Conservation (phyloP, 2,888 invertebrate genomes). For the Caenorhabditis japonica region DNA sequence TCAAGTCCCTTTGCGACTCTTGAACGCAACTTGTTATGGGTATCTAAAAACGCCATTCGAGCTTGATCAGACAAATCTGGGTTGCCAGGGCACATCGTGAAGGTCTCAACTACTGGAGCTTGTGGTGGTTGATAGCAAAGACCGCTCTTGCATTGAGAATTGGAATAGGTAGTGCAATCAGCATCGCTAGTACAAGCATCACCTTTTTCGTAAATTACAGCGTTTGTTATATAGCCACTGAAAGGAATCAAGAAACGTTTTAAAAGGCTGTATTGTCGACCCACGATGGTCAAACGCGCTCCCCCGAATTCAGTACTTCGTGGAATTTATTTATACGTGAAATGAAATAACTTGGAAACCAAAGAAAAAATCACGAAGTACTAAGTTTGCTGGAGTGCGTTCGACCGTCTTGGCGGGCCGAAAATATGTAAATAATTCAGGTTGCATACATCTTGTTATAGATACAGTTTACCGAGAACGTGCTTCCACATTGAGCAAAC, state of each 20-base stretch:
- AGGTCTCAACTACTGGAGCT: slow-evolving; percentile 36
- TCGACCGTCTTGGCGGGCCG: neutral
- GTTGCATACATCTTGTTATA: slow-evolving; percentile 36
- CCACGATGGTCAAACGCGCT: too few species aligned
- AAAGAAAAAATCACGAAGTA: too few species aligned
- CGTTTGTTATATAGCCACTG: slow-evolving; percentile 53
- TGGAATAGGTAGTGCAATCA: slow-evolving; percentile 46
- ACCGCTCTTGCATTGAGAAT: slow-evolving; percentile 48
- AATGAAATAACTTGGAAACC: too few species aligned
- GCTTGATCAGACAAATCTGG: slow-evolving; percentile 41
- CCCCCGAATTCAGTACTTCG: too few species aligned
- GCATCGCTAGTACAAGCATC: slow-evolving; percentile 39
- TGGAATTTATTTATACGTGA: too few species aligned
- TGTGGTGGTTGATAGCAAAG: slow-evolving; percentile 43
- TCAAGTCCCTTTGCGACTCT: slow-evolving; percentile 51
- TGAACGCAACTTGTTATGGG: slow-evolving; percentile 38
- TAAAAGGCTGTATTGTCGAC: too few species aligned
- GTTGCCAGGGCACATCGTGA: slow-evolving; percentile 42
- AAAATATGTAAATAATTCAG: neutral
- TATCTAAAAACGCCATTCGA: slow-evolving; percentile 32
- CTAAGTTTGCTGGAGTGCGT: too few species aligned
- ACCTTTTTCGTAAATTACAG: slow-evolving; percentile 56
- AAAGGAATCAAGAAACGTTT: slow-evolving; percentile 7
- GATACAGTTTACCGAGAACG: slow-evolving; percentile 29
- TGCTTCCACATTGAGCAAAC: slow-evolving; percentile 20